phyloP scores from a whole-genome alignment of 2,113 vertebrate species.

The Centropristis striata region DNA sequence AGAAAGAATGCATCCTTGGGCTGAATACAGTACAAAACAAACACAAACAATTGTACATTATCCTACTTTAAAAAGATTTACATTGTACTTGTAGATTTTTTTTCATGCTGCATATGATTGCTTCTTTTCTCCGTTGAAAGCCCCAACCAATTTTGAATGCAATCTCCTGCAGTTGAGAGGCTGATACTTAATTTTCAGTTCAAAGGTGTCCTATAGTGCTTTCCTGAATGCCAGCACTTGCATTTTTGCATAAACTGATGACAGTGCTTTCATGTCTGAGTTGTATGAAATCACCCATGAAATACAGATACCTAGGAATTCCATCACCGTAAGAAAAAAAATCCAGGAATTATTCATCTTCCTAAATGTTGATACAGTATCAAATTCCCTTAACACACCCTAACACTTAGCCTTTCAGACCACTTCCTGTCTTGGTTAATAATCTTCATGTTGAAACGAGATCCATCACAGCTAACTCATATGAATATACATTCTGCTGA shows the following conservation, averaged over 20 bases:
- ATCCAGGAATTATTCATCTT: conserved; percentile 34
- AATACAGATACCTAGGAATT: conserved; percentile 29
- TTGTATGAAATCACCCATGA: conserved; percentile 43
- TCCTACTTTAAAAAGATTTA: neutral
- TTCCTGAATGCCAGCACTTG: neutral
- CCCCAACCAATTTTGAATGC: conserved; percentile 21
- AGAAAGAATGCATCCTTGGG: neutral
- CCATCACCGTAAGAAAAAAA: conserved; percentile 14
- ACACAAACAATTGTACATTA: neutral
- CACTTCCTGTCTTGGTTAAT: conserved; percentile 23
- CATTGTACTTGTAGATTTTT: neutral
- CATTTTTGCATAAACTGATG: conserved; percentile 46
- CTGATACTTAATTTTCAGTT: conserved; percentile 42
- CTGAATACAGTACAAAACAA: neutral
- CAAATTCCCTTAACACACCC: conserved; percentile 17
- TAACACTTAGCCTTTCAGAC: conserved; percentile 18
- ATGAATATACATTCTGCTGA: conserved; percentile 20
- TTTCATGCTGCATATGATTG: conserved; percentile 11
- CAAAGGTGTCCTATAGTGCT: conserved; percentile 50
- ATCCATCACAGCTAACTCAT: neutral
- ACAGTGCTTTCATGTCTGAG: conserved; percentile 44
- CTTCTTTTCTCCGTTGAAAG: neutral
- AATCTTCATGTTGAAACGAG: conserved; percentile 17
- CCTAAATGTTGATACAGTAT: conserved; percentile 23
- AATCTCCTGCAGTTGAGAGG: conserved; percentile 25